Evolutionary conservation across 1,140 invertebrate genomes (phyloP).

Genomic region (Diuraphis noxia): DNA sequence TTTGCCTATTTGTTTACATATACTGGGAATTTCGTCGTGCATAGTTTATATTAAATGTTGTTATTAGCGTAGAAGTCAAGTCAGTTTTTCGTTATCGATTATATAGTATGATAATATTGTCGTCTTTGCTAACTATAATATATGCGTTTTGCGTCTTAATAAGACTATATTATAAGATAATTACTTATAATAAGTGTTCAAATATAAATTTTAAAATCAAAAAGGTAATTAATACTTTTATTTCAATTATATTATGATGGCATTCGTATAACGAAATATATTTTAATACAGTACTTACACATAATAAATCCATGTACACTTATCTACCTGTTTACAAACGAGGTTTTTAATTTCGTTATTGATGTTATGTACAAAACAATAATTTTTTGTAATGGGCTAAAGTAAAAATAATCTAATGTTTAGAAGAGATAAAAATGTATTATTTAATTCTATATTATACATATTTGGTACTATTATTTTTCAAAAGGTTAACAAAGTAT

Average conservation of each 20-base stretch:
- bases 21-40: not conserved
- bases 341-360: not conserved
- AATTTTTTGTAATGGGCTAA: not conserved
- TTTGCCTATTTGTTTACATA: not conserved
- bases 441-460: not conserved
- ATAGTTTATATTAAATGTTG: not conserved
- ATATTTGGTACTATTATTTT: too few species aligned
- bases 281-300: not conserved
- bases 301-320: not conserved
- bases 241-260: too few species aligned
- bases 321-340: not conserved
- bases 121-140: not conserved
- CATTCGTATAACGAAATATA: too few species aligned
- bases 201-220: too few species aligned
- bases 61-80: not conserved
- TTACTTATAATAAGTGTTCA: too few species aligned
- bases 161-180: too few species aligned
- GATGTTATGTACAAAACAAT: not conserved
- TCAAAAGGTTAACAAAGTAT: not conserved
- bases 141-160: not conserved
- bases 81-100: not conserved
- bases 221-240: too few species aligned
- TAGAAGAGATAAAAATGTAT: not conserved
- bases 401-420: not conserved
- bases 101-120: not conserved